Base-by-base conservation (phyloP, 2,113 vertebrate species). In the Microtus ochrogaster region DNA sequence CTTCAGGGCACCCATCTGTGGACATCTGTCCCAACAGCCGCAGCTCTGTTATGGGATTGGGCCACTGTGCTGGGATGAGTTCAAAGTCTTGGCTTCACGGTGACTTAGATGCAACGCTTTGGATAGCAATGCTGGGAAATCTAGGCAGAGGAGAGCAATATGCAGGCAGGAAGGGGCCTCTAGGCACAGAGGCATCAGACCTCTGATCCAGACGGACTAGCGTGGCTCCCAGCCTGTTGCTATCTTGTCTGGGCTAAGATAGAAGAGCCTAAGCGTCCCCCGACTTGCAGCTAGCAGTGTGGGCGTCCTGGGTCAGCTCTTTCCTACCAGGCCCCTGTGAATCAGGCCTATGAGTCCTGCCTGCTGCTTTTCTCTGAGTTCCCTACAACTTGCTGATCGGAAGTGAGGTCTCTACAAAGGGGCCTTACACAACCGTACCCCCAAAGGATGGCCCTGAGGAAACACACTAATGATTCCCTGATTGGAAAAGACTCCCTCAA, bases 181-280 rank as follows among this genome's bases (percentile, higher is more conserved):
- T 2, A 17, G 47, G n/a, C 49, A 16, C 2, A 2, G 7, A 3
- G 7, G 24, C 73, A 36, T 49, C 68, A 0, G 0, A 28, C 49
- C 92, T 39, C 68, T 14, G 39, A 7, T 78, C 73, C 90, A 68
- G 41, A 58, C 55, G 66, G 30, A 22, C 72, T 84, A 85, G 68
- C 41, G 19, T 55, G 52, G 90, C 28, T 36, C 49, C 78, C 44
- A 63, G 81, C 74, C 39, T 26, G 30, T 83, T 1, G 21, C n/a
- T 66, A 58, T 41, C 77, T 65, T 44, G 9, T 44, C 33, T 17
- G 26, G n/a, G 30, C 87, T 61, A 72, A 87, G 83, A 28, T n/a
- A 17, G 65, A 47, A 78, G 78, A 6, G 30, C 72, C 26, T 36
- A 28, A 55, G 49, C 30, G 3, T 24, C 13, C 24, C 49, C 28